Evolutionary conservation across 2,113 vertebrate species (phyloP), one percentile per base, ranked within the genome.

Genomic region (Oncorhynchus masou): DNA sequence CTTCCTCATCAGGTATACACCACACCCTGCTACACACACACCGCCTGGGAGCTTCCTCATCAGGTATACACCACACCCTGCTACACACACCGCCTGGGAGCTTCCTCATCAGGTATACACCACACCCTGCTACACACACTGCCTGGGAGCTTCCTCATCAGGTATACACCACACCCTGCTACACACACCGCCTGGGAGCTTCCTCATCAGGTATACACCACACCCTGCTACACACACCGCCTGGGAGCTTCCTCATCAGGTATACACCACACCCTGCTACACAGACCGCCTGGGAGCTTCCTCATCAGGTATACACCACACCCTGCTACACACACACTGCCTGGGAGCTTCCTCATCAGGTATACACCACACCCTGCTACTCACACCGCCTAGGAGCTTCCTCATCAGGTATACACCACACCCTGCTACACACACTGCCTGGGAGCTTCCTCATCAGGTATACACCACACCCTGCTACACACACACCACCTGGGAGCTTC

Each of bases 391-490:
- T 78, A 97, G 97, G 66, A 97, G 96, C 19, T 99, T 98, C 81
- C 93, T 99, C 76, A 94, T 99, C 89, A 95, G 98, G 86, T 92
- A 84, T 39, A 7, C 97, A 98, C 0, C 77, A 88, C 75, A 93
- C 92, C 71, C 94, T 99, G 39, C 85, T 86, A 3, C 34, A 79
- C 0, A 91, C 95, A 62, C 90, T 93, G 0, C 84, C 92, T 78
- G 97, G 97, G 66, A 97, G 96, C 19, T 99, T 98, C 81, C 93
- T 99, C 76, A 93, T 99, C 89, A 95, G 98, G 85, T 92, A 84
- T 39, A 4, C 97, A 98, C 0, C 77, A 88, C 75, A 93, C 92
- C 71, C 94, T 99, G 39, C 85, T 86, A 3, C 34, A 79, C 0
- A 79, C 0, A 91, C 95, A 62, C 91, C 93, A 0, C 84, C 92